These are phyloP conservation scores for Busseola fusca DNA, from an alignment of 2,888 invertebrate species.

Conservation along the genomic window DNA sequence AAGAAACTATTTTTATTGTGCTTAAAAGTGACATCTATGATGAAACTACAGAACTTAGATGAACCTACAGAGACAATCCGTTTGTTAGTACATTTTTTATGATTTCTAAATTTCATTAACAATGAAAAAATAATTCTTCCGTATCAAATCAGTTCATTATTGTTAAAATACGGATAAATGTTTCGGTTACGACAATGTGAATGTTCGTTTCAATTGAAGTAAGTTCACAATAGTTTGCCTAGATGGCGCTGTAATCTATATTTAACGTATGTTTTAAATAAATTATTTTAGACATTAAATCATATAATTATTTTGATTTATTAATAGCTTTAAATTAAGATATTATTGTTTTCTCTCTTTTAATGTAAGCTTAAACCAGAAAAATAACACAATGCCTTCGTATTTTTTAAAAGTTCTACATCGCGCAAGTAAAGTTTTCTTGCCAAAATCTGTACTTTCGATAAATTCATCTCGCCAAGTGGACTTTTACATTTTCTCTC, in stretches of 20 bases:
- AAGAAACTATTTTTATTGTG: neutral
- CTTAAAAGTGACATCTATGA: too few species aligned
- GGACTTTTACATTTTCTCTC: too few species aligned
- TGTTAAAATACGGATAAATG: neutral
- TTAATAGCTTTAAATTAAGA: rapidly evolving
- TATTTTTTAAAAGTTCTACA: too few species aligned
- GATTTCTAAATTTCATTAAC: neutral
- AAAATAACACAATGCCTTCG: rapidly evolving
- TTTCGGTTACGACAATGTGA: neutral
- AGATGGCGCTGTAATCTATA: conserved; percentile 23
- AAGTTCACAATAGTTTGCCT: neutral
- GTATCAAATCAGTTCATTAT: neutral
- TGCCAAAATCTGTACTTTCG: rapidly evolving
- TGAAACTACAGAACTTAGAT: neutral
- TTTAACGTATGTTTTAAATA: neutral
- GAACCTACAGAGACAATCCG: neutral
- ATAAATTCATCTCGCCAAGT: rapidly evolving
- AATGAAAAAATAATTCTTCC: neutral
- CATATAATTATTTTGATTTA: neutral
- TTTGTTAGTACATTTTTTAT: neutral
- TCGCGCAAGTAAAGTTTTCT: conserved; percentile 11
- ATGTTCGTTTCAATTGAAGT: rapidly evolving
- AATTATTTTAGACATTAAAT: rapidly evolving
- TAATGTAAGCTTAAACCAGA: rapidly evolving
- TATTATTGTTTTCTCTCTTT: too few species aligned